Percentiles rank a stretch among this genome's conserved stretches.
These are phyloP conservation scores for Trochalopteron elliotii DNA, from an alignment of 2,113 vertebrate species.

Conservation along the genomic window DNA sequence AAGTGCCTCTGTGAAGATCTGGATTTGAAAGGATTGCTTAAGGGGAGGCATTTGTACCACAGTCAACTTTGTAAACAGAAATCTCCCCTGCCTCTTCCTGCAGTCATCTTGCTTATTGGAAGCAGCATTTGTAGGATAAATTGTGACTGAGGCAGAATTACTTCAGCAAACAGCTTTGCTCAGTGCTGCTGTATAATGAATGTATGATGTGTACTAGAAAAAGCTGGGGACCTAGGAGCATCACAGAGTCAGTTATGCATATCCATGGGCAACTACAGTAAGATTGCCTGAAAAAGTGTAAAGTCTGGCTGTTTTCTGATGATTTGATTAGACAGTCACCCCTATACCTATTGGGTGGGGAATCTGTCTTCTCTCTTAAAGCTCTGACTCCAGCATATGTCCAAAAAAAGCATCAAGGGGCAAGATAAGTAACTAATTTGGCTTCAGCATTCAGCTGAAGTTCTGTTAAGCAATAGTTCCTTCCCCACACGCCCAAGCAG, in stretches of 20 bases:
- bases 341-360: not conserved
- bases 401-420: not conserved
- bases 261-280: not conserved
- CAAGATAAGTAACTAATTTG: not conserved
- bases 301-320: not conserved
- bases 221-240: not conserved
- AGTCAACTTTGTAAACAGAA: not conserved
- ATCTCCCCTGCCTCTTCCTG: not conserved
- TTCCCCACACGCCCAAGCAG: not conserved
- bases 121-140: not conserved
- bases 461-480: not conserved
- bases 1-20: not conserved
- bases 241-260: not conserved
- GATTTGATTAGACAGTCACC: not conserved
- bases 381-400: not conserved
- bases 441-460: not conserved
- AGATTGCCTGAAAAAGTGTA: not conserved
- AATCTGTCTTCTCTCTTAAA: not conserved
- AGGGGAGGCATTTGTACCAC: not conserved
- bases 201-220: not conserved
- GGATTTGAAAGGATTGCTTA: not conserved
- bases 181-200: not conserved
- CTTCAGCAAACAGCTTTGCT: not conserved
- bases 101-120: not conserved
- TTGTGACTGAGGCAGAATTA: not conserved